Evolutionary conservation across 2,113 vertebrate genomes (phyloP), one percentile per base, ranked within the genome.

Genomic region (Nothoprocta perdicaria): DNA sequence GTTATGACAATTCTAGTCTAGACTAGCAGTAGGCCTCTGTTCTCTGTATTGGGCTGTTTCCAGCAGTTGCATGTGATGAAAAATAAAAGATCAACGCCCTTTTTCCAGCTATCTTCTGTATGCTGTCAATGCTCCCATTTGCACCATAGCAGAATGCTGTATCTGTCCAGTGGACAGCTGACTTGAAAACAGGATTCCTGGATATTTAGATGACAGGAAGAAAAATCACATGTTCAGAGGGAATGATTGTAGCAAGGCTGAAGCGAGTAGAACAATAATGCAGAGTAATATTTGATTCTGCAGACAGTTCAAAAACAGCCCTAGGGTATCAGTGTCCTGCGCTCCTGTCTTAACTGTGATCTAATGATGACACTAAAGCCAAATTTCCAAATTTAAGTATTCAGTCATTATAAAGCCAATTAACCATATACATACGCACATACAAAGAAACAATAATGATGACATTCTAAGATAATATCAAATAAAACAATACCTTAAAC

Each of bases 161-260:
- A 1, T 86, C 18, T 84, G 33, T 22, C 41, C 10, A 22, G 41
- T 41, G 63, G 57, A 63, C 89, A 71, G 33, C 57, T 90, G 69
- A 72, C 66, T 94, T 75, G 58, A 57, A 90, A 80, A 46, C 15
- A 48, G 31, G 31, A 83, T 87, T 94, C 27, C 38, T 79, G 66
- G n/a, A 48, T 86, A 43, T 88, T 86, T 94, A 85, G 89, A 55
- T 86, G 78, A 35, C 40, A 67, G 58, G 73, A 91, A 86, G 69
- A 89, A 17, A 71, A 94, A 45, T 16, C 1, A 1, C 8, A 3
- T 71, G 45, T 35, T 87, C 35, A 80, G 68, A 77, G 33, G 13
- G 69, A 80, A 72, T 62, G 33, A 61, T 45, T 24, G 12, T 69
- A 61, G 58, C 35, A 71, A 69, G 48, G 61, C 88, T 63, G 60